phyloP scores from a whole-genome alignment of 2,113 vertebrate genomes.

The Peromyscus californicus region DNA sequence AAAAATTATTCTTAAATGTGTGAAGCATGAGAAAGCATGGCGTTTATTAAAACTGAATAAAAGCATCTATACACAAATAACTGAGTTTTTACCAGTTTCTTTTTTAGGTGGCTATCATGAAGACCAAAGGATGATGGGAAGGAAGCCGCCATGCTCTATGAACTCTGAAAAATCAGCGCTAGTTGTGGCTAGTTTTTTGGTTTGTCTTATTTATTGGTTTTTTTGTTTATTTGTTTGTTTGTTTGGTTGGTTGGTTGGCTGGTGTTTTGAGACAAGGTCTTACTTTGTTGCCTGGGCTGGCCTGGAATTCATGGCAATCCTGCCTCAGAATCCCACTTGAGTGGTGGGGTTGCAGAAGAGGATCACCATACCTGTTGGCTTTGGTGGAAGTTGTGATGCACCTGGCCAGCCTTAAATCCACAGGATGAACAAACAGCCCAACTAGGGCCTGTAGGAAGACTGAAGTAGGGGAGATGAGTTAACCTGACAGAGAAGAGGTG shows the following conservation, averaged over 20 bases:
- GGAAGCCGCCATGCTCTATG: background rate
- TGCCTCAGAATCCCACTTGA: background rate
- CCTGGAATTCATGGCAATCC: background rate
- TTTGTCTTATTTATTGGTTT: background rate
- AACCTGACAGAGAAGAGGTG: background rate
- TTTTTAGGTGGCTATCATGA: rapidly evolving
- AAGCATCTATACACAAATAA: background rate
- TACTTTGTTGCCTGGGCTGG: background rate
- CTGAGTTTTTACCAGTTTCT: background rate
- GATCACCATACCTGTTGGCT: background rate
- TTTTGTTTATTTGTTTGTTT: background rate
- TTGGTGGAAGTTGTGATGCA: rapidly evolving
- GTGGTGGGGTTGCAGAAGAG: background rate
- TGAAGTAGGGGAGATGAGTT: background rate
- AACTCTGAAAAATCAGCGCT: background rate
- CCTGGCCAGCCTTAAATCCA: background rate
- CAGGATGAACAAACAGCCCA: background rate
- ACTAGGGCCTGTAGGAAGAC: too few relatives aligned
- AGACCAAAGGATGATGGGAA: rapidly evolving
- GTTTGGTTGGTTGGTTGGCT: too few relatives aligned
- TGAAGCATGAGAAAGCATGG: background rate
- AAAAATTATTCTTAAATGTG: background rate
- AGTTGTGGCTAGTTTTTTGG: background rate
- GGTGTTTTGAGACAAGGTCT: too few relatives aligned
- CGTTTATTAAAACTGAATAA: background rate